These are phyloP conservation scores for Fukomys damarensis DNA, from an alignment of 2,113 vertebrate genomes.

Conservation along the genomic window DNA sequence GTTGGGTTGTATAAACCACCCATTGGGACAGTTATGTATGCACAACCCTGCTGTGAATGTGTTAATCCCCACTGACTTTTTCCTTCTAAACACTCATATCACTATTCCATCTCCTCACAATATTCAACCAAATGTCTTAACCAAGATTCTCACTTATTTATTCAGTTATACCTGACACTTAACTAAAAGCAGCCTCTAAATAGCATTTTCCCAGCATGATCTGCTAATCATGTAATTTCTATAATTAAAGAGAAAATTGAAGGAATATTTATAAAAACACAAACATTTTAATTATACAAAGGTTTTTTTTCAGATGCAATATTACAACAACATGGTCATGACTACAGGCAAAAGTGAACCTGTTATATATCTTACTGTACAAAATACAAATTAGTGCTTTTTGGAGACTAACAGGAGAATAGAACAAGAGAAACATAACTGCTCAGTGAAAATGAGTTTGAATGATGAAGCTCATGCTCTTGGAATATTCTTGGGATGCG, in stretches of 20 bases:
- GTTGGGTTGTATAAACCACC: neutral
- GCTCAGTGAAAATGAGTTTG: neutral
- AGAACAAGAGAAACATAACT: neutral
- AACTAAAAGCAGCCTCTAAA: neutral
- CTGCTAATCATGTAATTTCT: slow-evolving; percentile 40
- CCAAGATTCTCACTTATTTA: neutral
- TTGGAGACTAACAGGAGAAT: neutral
- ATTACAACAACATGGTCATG: slow-evolving; percentile 37
- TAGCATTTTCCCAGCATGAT: slow-evolving; percentile 7
- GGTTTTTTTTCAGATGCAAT: neutral
- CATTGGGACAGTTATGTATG: neutral
- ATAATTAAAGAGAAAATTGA: slow-evolving; percentile 33
- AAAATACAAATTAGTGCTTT: neutral
- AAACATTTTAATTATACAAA: slow-evolving; percentile 33
- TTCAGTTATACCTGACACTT: neutral
- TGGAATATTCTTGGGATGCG: neutral
- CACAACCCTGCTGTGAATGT: neutral
- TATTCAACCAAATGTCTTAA: slow-evolving; percentile 1
- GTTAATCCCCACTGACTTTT: neutral
- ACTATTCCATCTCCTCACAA: neutral
- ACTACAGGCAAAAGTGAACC: neutral
- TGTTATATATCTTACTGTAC: neutral
- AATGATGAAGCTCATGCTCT: neutral
- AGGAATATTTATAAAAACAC: neutral
- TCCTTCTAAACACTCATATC: neutral